These are phyloP conservation scores for Pseudonaja textilis DNA, from an alignment of 2,113 vertebrate species.

Conservation along the genomic window DNA sequence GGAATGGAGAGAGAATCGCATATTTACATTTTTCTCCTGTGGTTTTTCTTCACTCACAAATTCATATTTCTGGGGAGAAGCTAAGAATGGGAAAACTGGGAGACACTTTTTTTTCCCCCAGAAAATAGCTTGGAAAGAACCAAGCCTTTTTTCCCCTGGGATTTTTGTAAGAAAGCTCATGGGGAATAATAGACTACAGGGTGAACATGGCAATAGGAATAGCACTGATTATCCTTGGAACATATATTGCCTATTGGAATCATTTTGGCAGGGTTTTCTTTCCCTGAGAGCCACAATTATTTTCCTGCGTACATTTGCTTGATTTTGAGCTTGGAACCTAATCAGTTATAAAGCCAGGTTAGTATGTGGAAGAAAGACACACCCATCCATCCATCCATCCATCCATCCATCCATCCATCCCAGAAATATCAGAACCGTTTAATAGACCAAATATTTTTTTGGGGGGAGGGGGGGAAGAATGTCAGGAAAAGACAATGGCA, in stretches of 20 bases:
- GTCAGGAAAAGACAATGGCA: neutral
- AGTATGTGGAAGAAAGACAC: neutral
- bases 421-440: neutral
- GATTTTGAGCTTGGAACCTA: neutral
- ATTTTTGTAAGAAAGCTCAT: neutral
- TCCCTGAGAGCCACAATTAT: neutral
- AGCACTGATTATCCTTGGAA: neutral
- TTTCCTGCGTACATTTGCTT: neutral
- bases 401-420: neutral
- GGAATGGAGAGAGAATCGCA: neutral
- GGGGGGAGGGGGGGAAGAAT: neutral
- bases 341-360: neutral
- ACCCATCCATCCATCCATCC: neutral
- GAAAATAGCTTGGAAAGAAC: neutral
- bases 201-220: neutral
- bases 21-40: neutral
- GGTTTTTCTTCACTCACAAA: neutral
- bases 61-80: neutral
- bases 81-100: neutral
- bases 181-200: neutral
- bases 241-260: neutral
- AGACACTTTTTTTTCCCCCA: neutral
- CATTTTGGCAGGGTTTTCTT: neutral
- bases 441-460: neutral
- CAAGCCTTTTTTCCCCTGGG: neutral